A percentile compares a stretch with the other conserved stretches of the same genome.
phyloP scores from a whole-genome alignment of 2,888 invertebrate species.

The Ichneumoninae sp. region DNA sequence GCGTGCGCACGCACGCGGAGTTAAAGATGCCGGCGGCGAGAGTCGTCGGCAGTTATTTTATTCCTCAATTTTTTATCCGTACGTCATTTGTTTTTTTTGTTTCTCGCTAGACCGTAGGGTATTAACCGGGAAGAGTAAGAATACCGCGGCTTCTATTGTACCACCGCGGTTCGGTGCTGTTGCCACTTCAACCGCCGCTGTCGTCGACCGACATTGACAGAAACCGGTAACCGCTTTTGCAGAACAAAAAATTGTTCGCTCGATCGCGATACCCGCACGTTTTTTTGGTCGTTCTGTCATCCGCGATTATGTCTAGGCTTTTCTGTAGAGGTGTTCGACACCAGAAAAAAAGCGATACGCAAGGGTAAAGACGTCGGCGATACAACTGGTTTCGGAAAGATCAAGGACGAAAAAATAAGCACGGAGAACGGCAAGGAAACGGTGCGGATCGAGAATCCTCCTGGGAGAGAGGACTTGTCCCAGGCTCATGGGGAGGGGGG shows the following conservation, averaged over 20 bases:
- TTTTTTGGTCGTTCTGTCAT: constrained; percentile 7
- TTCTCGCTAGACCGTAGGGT: constrained; percentile 19
- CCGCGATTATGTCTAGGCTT: background rate
- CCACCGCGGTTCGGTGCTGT: background rate
- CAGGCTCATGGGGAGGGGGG: too few relatives aligned
- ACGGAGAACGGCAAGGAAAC: background rate
- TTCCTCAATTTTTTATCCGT: constrained; percentile 27
- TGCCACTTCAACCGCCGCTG: background rate
- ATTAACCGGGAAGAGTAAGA: constrained; percentile 52
- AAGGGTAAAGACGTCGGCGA: background rate
- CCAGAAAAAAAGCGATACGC: background rate
- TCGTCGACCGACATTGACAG: constrained; percentile 18
- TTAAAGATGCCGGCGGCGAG: constrained; percentile 32
- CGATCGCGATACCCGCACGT: constrained; percentile 9
- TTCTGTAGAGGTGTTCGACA: background rate
- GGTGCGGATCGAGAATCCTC: background rate
- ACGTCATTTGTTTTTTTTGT: constrained; percentile 52
- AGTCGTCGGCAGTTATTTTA: constrained; percentile 21
- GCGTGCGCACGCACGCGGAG: constrained; percentile 7
- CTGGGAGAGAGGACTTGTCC: background rate
- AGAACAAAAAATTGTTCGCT: constrained; percentile 21
- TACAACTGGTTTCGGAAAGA: background rate
- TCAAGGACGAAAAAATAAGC: background rate
- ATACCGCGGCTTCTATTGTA: constrained; percentile 38
- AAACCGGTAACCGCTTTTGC: background rate